Percentiles rank a stretch among this genome's conserved stretches.
phyloP scores from a whole-genome alignment of 2,113 vertebrate genomes.

The Lampris megalopsis region DNA sequence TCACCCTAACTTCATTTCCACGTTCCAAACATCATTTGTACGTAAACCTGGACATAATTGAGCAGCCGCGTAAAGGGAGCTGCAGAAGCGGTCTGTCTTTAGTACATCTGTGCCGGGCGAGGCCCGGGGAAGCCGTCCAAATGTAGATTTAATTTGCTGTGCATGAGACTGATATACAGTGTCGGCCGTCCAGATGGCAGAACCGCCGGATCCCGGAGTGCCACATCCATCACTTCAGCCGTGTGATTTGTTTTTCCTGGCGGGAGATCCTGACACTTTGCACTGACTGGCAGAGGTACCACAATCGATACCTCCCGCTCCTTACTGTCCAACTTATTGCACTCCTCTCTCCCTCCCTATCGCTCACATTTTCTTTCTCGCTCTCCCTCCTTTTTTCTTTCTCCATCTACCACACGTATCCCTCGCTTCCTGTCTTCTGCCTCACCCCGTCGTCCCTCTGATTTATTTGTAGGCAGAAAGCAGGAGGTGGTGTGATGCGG shows the following conservation, averaged over 20 bases:
- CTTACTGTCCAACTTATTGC: not conserved
- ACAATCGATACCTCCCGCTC: conserved; percentile 79
- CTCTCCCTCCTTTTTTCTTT: conserved; percentile 33
- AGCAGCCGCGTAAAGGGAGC: conserved; percentile 73
- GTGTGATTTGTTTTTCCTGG: conserved; percentile 83
- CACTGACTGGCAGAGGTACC: conserved; percentile 78
- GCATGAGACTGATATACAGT: conserved; percentile 81
- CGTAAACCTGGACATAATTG: conserved; percentile 75
- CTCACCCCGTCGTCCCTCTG: conserved; percentile 56
- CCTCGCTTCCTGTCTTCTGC: conserved; percentile 27
- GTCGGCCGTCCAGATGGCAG: conserved; percentile 81
- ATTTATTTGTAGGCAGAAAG: conserved; percentile 63
- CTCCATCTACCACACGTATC: conserved; percentile 21
- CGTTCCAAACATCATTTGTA: conserved; percentile 73
- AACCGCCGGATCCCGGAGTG: conserved; percentile 77
- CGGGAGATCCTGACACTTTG: conserved; percentile 79
- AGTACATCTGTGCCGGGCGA: conserved; percentile 67
- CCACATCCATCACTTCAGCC: conserved; percentile 85
- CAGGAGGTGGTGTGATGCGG: conserved; percentile 57
- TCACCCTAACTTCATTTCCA: conserved; percentile 69
- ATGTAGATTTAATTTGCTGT: conserved; percentile 84
- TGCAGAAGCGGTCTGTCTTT: conserved; percentile 61
- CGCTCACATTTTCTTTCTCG: conserved; percentile 2
- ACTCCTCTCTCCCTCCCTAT: conserved; percentile 55
- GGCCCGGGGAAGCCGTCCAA: conserved; percentile 75